These are phyloP conservation scores for Drosophila mauritiana DNA, from an alignment of 1,140 invertebrate species.

Conservation along the genomic window DNA sequence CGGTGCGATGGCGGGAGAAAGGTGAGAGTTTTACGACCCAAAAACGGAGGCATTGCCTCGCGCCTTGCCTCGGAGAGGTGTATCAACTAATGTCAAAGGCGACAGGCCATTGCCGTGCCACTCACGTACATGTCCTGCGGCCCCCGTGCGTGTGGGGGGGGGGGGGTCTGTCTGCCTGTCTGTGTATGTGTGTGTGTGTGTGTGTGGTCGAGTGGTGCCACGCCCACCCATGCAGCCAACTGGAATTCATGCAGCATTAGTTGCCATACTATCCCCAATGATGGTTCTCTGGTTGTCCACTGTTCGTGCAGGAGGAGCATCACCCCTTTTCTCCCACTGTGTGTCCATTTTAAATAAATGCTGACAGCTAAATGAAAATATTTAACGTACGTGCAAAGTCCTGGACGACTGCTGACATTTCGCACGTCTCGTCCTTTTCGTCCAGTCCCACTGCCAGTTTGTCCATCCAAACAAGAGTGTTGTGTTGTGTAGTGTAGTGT, in stretches of 20 bases:
- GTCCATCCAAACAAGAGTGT: not conserved
- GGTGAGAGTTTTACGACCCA: constrained; percentile 24
- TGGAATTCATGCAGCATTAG: constrained; percentile 20
- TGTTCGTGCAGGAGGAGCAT: not conserved
- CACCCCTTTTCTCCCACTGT: constrained; percentile 13
- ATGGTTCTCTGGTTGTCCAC: constrained; percentile 2
- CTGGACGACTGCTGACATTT: constrained; percentile 51
- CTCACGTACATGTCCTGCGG: constrained; percentile 16
- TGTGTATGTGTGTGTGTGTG: not conserved
- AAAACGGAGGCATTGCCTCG: constrained; percentile 33
- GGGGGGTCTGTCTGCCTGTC: constrained; percentile 14
- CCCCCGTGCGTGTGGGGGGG: not conserved
- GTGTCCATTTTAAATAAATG: constrained; percentile 75
- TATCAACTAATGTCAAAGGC: constrained; percentile 50
- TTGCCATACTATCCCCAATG: constrained; percentile 4
- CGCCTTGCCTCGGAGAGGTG: constrained; percentile 44
- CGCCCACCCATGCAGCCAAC: constrained; percentile 34
- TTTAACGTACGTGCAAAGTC: constrained; percentile 70
- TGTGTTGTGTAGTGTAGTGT: constrained; percentile 25
- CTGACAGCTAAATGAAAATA: constrained; percentile 80
- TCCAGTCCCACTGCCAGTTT: not conserved
- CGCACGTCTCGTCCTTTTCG: constrained; percentile 16
- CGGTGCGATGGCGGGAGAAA: not conserved
- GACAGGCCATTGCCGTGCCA: constrained; percentile 36
- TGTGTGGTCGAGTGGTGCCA: constrained; percentile 17